phyloP scores from a whole-genome alignment of 2,888 invertebrate species.

The Netelia inedita region DNA sequence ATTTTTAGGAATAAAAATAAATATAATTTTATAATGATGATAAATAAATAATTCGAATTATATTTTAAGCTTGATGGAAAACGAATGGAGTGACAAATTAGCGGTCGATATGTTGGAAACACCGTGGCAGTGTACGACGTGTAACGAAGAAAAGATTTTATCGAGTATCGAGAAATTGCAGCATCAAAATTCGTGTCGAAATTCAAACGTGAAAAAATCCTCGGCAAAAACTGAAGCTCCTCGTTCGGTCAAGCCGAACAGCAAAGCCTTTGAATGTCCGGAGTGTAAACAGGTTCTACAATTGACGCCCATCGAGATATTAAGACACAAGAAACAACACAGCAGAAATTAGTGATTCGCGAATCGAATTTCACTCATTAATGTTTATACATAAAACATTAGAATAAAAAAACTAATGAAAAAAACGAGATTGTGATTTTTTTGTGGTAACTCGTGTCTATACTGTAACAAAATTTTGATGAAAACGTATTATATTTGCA shows the following conservation, averaged over 20 bases:
- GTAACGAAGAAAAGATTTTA: conserved; percentile 88
- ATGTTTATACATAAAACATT: too few relatives aligned
- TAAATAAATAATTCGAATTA: conserved; percentile 34
- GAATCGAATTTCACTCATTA: too few relatives aligned
- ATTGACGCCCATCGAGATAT: conserved; percentile 93
- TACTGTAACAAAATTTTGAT: too few relatives aligned
- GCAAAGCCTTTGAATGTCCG: conserved; percentile 90
- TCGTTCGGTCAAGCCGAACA: conserved; percentile 85
- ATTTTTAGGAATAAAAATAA: conserved; percentile 10
- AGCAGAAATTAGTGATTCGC: conserved; percentile 14
- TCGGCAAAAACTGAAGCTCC: conserved; percentile 77
- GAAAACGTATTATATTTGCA: too few relatives aligned
- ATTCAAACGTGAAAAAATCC: conserved; percentile 74
- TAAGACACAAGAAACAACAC: conserved; percentile 92
- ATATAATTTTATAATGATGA: conserved; percentile 10
- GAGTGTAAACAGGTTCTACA: conserved; percentile 89
- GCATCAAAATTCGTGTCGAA: conserved; percentile 88
- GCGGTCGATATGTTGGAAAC: conserved; percentile 88
- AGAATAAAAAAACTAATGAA: too few relatives aligned
- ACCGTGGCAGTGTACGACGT: conserved; percentile 91
- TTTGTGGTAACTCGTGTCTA: too few relatives aligned
- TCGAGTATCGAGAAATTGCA: conserved; percentile 90
- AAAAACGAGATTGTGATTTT: too few relatives aligned
- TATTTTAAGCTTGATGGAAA: conserved; percentile 88
- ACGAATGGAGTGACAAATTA: conserved; percentile 89